These are phyloP conservation scores for Oreocharis arfaki DNA, from an alignment of 2,113 vertebrate genomes.

Conservation along the genomic window DNA sequence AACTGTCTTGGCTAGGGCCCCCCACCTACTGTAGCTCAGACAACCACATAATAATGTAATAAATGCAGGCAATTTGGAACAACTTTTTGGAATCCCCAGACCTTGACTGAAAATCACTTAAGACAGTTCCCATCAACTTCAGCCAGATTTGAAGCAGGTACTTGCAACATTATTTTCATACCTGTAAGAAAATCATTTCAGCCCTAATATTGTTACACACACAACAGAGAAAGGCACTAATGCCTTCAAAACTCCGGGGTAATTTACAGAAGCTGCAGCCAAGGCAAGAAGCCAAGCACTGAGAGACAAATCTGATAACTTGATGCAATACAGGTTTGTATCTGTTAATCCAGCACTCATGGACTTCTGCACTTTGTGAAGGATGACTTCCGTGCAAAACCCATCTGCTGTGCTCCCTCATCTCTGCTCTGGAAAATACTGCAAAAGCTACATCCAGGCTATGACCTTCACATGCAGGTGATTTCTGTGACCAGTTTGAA, in stretches of 20 bases:
- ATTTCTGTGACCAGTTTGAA: not conserved
- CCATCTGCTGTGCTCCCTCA: not conserved
- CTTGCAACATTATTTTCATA: not conserved
- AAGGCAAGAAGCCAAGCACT: not conserved
- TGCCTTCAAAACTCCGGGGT: not conserved
- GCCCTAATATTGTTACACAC: not conserved
- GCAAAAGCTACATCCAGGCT: not conserved
- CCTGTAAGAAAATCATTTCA: not conserved
- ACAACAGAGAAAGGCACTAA: not conserved
- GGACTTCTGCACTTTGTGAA: not conserved
- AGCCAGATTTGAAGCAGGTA: not conserved
- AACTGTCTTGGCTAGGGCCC: not conserved
- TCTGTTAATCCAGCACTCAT: not conserved
- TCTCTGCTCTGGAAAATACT: not conserved
- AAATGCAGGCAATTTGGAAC: not conserved
- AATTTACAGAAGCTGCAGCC: not conserved
- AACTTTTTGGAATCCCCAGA: not conserved
- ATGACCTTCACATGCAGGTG: rapidly evolving
- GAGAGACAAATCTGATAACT: not conserved
- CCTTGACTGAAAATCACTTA: not conserved
- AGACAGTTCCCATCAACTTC: not conserved
- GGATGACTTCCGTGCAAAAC: not conserved
- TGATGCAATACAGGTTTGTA: not conserved
- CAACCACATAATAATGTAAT: rapidly evolving
- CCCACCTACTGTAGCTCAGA: not conserved